Evolutionary conservation across 2,888 invertebrate species (phyloP).

Genomic region (Limnephilus lunatus): DNA sequence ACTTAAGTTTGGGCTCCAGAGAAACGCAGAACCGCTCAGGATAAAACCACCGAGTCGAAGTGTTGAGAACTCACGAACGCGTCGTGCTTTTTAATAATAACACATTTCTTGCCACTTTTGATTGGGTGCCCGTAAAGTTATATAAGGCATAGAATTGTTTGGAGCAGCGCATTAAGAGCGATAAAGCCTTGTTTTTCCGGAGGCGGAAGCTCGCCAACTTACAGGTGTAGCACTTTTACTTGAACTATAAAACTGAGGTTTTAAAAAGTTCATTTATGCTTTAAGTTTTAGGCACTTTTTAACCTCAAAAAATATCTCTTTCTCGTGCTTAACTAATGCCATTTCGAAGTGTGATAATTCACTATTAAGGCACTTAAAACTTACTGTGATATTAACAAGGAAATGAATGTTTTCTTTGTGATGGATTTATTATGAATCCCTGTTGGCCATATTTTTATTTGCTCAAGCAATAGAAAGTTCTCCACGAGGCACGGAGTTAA

Average conservation of each 20-base stretch:
- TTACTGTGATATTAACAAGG: not conserved
- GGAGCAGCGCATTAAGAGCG: not conserved
- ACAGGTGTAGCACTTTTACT: conserved; percentile 58
- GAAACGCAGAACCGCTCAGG: not conserved
- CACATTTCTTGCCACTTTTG: not conserved
- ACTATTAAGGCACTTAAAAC: not conserved
- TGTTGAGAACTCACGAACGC: not conserved
- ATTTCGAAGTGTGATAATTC: not conserved
- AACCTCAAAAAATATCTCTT: conserved; percentile 13
- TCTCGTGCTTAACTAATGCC: conserved; percentile 19
- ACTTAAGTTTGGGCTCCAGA: not conserved
- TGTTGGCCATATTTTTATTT: not conserved
- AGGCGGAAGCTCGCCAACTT: conserved; percentile 43
- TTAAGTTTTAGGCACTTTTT: conserved; percentile 51
- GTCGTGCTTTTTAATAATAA: not conserved
- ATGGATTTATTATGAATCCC: not conserved
- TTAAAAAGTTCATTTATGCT: conserved; percentile 62
- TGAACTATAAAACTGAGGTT: conserved; percentile 55
- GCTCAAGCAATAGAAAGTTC: not conserved
- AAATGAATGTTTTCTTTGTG: not conserved
- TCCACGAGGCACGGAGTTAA: not conserved
- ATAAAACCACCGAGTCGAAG: not conserved
- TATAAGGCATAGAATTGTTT: not conserved
- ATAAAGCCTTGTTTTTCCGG: conserved; percentile 47
- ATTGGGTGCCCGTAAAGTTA: not conserved